A percentile compares a stretch with the other conserved stretches of the same genome.
Evolutionary conservation across 1,140 invertebrate species (phyloP).

Genomic region (Drosophila rhopaloa): DNA sequence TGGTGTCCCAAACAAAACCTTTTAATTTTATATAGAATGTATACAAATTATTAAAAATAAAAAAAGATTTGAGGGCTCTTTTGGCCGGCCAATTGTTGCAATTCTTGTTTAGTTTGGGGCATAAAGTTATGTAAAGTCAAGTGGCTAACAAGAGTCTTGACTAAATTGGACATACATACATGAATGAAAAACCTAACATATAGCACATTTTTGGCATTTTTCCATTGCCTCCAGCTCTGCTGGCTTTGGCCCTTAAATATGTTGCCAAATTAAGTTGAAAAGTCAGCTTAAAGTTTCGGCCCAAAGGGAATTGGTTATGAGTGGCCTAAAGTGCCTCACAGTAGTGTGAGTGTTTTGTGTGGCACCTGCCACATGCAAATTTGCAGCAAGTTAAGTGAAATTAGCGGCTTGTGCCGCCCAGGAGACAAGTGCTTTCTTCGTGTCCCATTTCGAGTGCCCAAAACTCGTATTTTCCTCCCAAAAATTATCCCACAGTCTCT

Average conservation of each 20-base stretch:
- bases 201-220: slow-evolving; percentile 3
- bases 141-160: not conserved
- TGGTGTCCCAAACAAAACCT: not conserved
- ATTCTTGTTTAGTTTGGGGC: not conserved
- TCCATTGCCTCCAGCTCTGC: not conserved
- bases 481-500: not conserved
- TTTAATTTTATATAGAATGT: not conserved
- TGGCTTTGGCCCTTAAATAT: slow-evolving; percentile 26
- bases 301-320: slow-evolving; percentile 56
- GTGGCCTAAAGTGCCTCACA: slow-evolving; percentile 28
- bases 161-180: not conserved
- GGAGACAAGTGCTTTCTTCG: slow-evolving; percentile 4
- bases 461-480: not conserved
- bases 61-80: not conserved
- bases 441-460: slow-evolving; percentile 1
- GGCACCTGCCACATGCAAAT: slow-evolving; percentile 36
- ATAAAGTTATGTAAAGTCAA: slow-evolving; percentile 2
- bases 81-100: slow-evolving; percentile 1
- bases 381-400: slow-evolving; percentile 44
- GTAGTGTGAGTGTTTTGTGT: slow-evolving; percentile 2
- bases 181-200: not conserved
- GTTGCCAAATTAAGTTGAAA: slow-evolving; percentile 35
- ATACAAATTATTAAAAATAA: not conserved
- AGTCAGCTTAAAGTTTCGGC: slow-evolving; percentile 21
- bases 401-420: slow-evolving; percentile 43